A percentile compares a stretch with the other conserved stretches of the same genome.
Conservation (phyloP, 2,797 vertebrate species). For the Loris lydekkerianus region DNA sequence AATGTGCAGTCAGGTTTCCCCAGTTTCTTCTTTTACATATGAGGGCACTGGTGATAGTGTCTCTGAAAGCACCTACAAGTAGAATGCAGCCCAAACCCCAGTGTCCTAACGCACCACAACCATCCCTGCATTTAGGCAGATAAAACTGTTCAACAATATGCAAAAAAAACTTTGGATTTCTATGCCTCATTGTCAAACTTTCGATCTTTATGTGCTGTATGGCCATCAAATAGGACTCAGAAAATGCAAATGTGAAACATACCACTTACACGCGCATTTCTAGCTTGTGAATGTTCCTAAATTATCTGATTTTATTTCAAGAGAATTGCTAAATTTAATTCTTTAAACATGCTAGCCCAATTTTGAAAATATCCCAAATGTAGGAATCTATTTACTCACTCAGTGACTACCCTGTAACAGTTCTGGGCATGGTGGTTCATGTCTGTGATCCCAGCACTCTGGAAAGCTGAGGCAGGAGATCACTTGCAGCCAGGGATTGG, state of each 20-base stretch:
- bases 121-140: background rate
- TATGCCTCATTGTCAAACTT: background rate
- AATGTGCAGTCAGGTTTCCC: rapidly evolving
- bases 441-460: too few relatives aligned
- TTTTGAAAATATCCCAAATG: background rate
- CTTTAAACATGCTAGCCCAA: background rate
- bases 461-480: too few relatives aligned
- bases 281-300: background rate
- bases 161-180: background rate
- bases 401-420: too few relatives aligned
- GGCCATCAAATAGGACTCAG: background rate
- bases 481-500: too few relatives aligned
- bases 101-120: rapidly evolving
- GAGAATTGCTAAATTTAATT: background rate
- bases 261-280: background rate
- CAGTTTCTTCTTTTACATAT: background rate
- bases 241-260: background rate
- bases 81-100: background rate
- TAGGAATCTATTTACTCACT: background rate
- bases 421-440: too few relatives aligned
- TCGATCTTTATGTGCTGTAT: background rate
- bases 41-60: background rate
- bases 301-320: background rate
- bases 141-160: background rate
- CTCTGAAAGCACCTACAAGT: background rate